Percentiles rank a stretch among this genome's conserved stretches.
Evolutionary conservation across 1,140 invertebrate genomes (phyloP).

Genomic region (Marisa cornuarietis): DNA sequence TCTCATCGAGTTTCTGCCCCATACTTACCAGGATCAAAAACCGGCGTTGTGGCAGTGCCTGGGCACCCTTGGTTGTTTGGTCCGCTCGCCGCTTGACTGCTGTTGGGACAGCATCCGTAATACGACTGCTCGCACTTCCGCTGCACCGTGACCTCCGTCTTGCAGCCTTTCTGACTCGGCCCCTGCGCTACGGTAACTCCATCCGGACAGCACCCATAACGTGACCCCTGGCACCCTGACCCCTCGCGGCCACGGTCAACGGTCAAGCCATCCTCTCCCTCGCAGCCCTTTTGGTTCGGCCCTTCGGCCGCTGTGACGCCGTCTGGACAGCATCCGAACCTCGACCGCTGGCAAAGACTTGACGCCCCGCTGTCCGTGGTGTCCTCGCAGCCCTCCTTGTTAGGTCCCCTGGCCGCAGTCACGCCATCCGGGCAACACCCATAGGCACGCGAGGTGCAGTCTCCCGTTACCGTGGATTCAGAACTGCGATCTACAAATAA

Average conservation of each 20-base stretch:
- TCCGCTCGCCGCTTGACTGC: conserved; percentile 81
- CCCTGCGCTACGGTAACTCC: conserved; percentile 51
- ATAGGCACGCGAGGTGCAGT: conserved; percentile 27
- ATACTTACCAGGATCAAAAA: neutral
- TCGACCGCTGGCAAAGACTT: conserved; percentile 1
- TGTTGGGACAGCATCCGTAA: conserved; percentile 93
- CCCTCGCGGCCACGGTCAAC: neutral
- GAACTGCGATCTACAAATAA: neutral
- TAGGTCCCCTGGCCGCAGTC: conserved; percentile 60
- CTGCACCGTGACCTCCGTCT: neutral
- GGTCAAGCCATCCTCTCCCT: neutral
- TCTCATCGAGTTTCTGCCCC: too few relatives aligned
- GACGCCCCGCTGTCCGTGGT: conserved; percentile 5
- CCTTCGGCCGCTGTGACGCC: conserved; percentile 63
- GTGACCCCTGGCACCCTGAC: conserved; percentile 42
- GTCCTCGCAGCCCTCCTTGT: conserved; percentile 56
- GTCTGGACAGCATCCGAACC: conserved; percentile 65
- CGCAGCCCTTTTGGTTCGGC: conserved; percentile 59
- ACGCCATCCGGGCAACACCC: conserved; percentile 65
- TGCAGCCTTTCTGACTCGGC: conserved; percentile 29
- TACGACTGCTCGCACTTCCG: conserved; percentile 70
- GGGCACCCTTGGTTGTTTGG: conserved; percentile 22
- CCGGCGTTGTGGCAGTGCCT: neutral
- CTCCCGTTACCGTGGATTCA: neutral
- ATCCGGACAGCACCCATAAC: conserved; percentile 58